Percentiles rank a stretch among this genome's conserved stretches.
Conservation (phyloP, 2,888 invertebrate species). For the Hydraecia micacea region DNA sequence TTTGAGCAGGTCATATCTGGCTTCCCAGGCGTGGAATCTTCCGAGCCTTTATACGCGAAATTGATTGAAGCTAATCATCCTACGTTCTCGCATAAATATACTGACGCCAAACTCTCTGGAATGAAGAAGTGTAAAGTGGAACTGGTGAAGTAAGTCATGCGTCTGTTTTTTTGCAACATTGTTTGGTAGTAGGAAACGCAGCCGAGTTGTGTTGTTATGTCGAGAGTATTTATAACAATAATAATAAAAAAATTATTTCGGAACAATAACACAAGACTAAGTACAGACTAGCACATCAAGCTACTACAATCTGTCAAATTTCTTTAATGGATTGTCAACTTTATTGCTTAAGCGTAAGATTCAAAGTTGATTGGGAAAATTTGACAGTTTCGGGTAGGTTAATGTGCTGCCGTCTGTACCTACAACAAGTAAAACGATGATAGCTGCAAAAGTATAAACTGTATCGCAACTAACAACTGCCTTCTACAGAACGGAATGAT, state of each 20-base stretch:
- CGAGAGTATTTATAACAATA: too few species aligned
- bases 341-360: too few species aligned
- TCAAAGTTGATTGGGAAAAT: too few species aligned
- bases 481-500: too few species aligned
- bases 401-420: too few species aligned
- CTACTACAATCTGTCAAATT: too few species aligned
- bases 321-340: too few species aligned
- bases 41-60: conserved; percentile 69
- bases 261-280: too few species aligned
- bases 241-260: too few species aligned
- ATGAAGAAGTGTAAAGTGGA: conserved; percentile 55
- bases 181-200: not conserved
- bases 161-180: not conserved
- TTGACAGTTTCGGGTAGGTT: too few species aligned
- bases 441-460: not conserved
- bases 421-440: too few species aligned
- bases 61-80: conserved; percentile 47
- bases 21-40: conserved; percentile 58
- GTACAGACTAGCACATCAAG: too few species aligned
- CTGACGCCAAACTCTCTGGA: conserved; percentile 50
- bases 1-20: conserved; percentile 53
- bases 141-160: conserved; percentile 27
- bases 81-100: conserved; percentile 46
- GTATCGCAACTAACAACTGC: not conserved
- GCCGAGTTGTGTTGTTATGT: not conserved